Evolutionary conservation across 2,797 vertebrate genomes (phyloP).

Genomic region (Ctenosaura bakeri): DNA sequence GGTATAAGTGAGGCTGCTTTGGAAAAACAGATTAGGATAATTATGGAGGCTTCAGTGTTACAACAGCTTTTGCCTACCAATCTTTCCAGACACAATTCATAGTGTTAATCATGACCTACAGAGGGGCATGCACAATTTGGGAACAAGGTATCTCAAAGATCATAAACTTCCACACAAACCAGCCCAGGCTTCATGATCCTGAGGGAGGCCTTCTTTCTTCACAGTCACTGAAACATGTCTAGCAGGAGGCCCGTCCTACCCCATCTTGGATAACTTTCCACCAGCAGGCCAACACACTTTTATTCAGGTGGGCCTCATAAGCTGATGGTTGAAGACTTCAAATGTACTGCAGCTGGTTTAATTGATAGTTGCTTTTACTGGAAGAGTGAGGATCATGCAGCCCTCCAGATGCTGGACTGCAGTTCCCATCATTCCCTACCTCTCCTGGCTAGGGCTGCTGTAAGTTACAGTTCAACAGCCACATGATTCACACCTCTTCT

Average conservation of each 20-base stretch:
- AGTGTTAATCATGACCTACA: not conserved
- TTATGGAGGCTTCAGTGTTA: too few species aligned
- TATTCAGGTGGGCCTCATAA: not conserved
- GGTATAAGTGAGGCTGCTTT: not conserved
- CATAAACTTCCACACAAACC: not conserved
- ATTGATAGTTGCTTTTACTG: not conserved
- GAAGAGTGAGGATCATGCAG: too few species aligned
- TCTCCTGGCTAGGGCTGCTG: too few species aligned
- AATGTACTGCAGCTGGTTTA: not conserved
- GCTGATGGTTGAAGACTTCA: not conserved
- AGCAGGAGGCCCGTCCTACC: not conserved
- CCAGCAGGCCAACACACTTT: not conserved
- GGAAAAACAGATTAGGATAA: not conserved
- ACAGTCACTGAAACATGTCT: not conserved
- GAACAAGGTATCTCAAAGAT: not conserved
- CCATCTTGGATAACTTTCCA: not conserved
- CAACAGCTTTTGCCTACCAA: not conserved
- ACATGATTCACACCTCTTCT: too few species aligned
- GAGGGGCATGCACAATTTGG: not conserved
- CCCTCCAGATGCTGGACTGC: too few species aligned
- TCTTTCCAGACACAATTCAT: not conserved
- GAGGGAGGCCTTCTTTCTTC: not conserved
- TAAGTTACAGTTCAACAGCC: too few species aligned
- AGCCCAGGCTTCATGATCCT: not conserved
- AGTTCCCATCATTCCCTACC: too few species aligned